These are phyloP conservation scores for Siniperca chuatsi DNA, from an alignment of 2,113 vertebrate genomes.

Conservation along the genomic window DNA sequence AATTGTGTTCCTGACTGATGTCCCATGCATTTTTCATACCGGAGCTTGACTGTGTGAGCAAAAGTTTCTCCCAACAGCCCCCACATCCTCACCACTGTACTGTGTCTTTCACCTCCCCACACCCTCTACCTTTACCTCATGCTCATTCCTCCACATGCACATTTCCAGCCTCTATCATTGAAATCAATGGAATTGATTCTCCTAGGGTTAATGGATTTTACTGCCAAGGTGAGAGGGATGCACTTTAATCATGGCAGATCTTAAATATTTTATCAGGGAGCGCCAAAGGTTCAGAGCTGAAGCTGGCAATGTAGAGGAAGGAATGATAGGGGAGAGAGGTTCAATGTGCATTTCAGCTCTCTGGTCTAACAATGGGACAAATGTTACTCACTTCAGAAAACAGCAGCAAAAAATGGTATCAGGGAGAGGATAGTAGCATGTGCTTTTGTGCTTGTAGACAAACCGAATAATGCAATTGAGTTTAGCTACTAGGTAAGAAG, in stretches of 20 bases:
- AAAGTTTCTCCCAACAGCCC: conserved; percentile 40
- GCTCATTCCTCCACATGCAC: conserved; percentile 55
- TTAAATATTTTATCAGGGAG: conserved; percentile 84
- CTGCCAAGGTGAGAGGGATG: conserved; percentile 82
- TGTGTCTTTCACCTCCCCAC: conserved; percentile 56
- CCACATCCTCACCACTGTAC: conserved; percentile 16
- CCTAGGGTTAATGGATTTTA: conserved; percentile 81
- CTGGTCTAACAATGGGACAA: conserved; percentile 47
- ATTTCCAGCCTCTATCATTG: conserved; percentile 76
- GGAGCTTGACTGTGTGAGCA: conserved; percentile 50
- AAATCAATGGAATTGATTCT: conserved; percentile 82
- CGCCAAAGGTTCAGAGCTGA: conserved; percentile 76
- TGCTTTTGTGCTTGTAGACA: not conserved
- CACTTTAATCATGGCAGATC: conserved; percentile 83
- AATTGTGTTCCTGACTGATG: conserved; percentile 74
- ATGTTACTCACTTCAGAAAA: conserved; percentile 38
- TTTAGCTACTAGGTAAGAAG: not conserved
- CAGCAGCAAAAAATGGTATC: conserved; percentile 12
- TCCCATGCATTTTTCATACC: conserved; percentile 82
- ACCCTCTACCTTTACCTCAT: conserved; percentile 63
- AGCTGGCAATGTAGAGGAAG: conserved; percentile 60
- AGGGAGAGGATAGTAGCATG: not conserved
- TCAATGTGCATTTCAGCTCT: conserved; percentile 53
- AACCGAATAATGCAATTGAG: not conserved
- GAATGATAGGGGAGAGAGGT: conserved; percentile 55